Evolutionary conservation across 1,140 invertebrate genomes (phyloP), one percentile per base, ranked within the genome.

Genomic region (Lutraria rhynchaena): DNA sequence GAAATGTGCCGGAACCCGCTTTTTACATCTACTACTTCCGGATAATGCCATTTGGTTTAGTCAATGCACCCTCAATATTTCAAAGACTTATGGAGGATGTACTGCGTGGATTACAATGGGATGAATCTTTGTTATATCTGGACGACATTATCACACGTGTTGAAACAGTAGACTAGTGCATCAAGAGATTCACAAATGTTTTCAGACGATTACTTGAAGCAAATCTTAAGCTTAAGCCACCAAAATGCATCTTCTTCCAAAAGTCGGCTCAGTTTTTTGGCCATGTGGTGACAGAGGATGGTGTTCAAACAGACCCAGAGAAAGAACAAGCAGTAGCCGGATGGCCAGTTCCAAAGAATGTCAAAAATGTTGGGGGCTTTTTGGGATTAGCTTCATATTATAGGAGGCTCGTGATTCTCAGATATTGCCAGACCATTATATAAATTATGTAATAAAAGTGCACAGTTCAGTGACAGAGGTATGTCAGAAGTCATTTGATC

Each of bases 61-160:
- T 46, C 4, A 85, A 80, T 31, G 31, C 63, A 11, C 85, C 73
- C 1, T 73, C 73, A 1, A 85, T 84, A 17, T 89, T 89, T 84
- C 77, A 87, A 67, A 22, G 89, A 76, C 74, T 85, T 5, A 87
- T 91, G 74, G 58, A 88, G 29, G 49, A 70, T 37, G 73, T 85
- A 1, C 44, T 86, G 13, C 7, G 69, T 46, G 78, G 73, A 0
- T 27, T 86, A 19, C 81, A 85, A 15, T 85, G 73, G 74, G 24
- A 75, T 3, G 44, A 67, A 19, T 73, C 29, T 17, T 49, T 84
- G 1, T 5, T 87, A 4, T 83, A 83, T 58, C 49, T 87, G 53
- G 81, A 85, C 31, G 74, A 87, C 55, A 74, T 87, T 11, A 81
- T 86, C 5, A 51, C 74, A 9, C 46, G 51, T 49, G 37, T 76